These are phyloP conservation scores for Fulmarus glacialis DNA, from an alignment of 2,113 vertebrate genomes.

Conservation along the genomic window DNA sequence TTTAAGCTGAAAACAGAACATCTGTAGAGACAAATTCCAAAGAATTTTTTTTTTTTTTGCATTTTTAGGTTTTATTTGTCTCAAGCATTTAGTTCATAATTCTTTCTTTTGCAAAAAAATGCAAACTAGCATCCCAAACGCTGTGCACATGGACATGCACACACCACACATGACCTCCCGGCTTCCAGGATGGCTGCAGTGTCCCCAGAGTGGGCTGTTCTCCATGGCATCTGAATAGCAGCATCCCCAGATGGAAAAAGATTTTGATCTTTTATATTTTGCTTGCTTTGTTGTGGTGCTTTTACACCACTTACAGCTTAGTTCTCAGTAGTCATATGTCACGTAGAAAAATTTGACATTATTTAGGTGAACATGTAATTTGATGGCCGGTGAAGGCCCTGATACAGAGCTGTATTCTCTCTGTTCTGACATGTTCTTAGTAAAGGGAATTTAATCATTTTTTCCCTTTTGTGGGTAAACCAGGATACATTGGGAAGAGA, in stretches of 20 bases:
- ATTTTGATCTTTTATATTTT: not conserved
- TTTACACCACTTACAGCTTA: not conserved
- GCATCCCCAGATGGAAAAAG: not conserved
- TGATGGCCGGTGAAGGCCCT: not conserved
- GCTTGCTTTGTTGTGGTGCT: not conserved
- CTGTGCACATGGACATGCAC: not conserved
- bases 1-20: not conserved
- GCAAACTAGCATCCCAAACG: not conserved
- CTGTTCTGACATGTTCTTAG: not conserved
- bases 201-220: not conserved
- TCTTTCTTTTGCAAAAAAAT: not conserved
- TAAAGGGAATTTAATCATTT: not conserved
- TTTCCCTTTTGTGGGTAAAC: not conserved
- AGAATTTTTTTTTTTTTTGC: not conserved
- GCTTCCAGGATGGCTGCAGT: not conserved
- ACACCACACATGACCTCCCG: accelerated
- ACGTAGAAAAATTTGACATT: not conserved
- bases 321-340: not conserved
- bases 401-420: not conserved
- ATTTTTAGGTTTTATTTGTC: not conserved
- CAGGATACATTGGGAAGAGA: not conserved
- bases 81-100: not conserved
- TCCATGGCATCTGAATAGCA: not conserved
- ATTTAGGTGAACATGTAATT: not conserved
- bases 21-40: not conserved